These are phyloP conservation scores for Thymelicus lineola DNA, from an alignment of 2,888 invertebrate genomes.

Conservation along the genomic window DNA sequence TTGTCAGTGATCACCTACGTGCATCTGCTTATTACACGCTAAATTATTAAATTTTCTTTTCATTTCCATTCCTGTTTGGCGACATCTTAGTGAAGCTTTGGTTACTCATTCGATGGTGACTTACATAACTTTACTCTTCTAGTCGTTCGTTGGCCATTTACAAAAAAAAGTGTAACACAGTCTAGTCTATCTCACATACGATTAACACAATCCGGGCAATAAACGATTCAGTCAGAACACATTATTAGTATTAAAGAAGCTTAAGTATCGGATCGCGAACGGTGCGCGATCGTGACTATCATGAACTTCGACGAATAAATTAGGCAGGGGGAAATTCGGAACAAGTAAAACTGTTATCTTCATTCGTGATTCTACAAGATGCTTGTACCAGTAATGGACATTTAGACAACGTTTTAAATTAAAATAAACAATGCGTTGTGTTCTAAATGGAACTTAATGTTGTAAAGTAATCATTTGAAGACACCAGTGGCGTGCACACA, in stretches of 20 bases:
- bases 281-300: conserved; percentile 21
- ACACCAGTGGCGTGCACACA: too few species aligned
- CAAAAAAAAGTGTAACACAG: too few species aligned
- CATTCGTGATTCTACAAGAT: conserved; percentile 63
- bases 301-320: conserved; percentile 70
- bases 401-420: not conserved
- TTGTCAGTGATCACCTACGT: too few species aligned
- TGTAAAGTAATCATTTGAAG: too few species aligned
- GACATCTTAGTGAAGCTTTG: too few species aligned
- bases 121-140: not conserved
- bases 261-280: conserved; percentile 25
- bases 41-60: not conserved
- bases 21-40: not conserved
- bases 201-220: too few species aligned
- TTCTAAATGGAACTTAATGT: not conserved
- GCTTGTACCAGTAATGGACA: not conserved
- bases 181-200: too few species aligned
- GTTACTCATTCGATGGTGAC: not conserved
- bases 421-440: not conserved
- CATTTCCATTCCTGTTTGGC: too few species aligned
- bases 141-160: too few species aligned
- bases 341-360: conserved; percentile 66
- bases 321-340: conserved; percentile 60
- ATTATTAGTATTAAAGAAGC: conserved; percentile 9
- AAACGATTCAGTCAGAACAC: too few species aligned